Percentiles rank a stretch among this genome's conserved stretches.
phyloP scores from a whole-genome alignment of 1,140 invertebrate genomes.

The Orchestia grillus region DNA sequence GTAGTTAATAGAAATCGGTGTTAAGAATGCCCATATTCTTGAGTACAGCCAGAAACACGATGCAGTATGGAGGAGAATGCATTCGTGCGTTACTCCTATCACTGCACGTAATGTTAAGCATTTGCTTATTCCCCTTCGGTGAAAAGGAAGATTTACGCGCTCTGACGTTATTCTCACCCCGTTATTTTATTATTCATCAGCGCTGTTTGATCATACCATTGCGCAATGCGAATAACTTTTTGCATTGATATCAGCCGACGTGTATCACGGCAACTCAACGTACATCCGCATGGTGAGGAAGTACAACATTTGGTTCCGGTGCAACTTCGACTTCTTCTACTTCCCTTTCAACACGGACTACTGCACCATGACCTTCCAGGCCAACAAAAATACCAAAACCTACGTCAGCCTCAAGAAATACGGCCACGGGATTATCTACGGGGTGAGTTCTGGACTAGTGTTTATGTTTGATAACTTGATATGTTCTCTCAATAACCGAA shows the following conservation, averaged over 20 bases:
- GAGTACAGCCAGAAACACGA: no score
- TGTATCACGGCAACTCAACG: constrained; percentile 59
- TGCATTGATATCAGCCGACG: constrained; percentile 36
- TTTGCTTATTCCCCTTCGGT: not conserved
- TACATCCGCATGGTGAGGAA: constrained; percentile 60
- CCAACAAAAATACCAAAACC: constrained; percentile 62
- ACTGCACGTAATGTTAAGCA: not conserved
- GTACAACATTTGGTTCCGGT: constrained; percentile 63
- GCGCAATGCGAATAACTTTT: not conserved
- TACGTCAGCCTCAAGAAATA: constrained; percentile 60
- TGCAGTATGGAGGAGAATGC: no score
- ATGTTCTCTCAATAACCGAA: no score
- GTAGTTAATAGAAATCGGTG: not conserved
- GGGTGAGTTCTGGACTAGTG: not conserved
- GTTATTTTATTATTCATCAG: no score
- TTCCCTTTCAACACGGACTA: constrained; percentile 67
- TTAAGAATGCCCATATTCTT: not conserved
- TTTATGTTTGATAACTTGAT: no score
- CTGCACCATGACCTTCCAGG: constrained; percentile 64
- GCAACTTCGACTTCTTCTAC: constrained; percentile 66
- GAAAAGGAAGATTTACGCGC: not conserved
- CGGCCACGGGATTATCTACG: constrained; percentile 56
- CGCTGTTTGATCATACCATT: not conserved
- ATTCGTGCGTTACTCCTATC: no score
- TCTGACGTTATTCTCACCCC: not conserved